Conservation (phyloP, 1,140 invertebrate species). For the Cotesia vestalis region DNA sequence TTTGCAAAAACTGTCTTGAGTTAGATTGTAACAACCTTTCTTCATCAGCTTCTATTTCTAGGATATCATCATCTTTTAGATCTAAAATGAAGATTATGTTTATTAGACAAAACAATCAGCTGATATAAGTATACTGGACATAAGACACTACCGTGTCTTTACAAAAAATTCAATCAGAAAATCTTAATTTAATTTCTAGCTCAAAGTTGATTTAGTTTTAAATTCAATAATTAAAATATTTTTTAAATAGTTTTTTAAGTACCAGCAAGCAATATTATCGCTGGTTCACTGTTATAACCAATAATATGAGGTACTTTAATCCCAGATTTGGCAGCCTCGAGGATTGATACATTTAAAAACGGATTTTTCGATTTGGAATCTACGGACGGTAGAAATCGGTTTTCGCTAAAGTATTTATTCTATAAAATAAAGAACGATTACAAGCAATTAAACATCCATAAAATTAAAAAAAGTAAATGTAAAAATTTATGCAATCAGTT, state of each 20-base stretch:
- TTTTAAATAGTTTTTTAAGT: no score
- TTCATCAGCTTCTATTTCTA: background rate
- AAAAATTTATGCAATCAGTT: no score
- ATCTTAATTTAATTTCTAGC: background rate
- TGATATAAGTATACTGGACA: no score
- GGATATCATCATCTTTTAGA: background rate
- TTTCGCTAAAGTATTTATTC: background rate
- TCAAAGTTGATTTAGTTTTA: background rate
- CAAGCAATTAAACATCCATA: slow-evolving; percentile 40
- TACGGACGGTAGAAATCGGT: slow-evolving; percentile 47
- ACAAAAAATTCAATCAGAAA: no score
- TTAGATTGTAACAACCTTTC: slow-evolving; percentile 2
- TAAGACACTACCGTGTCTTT: no score
- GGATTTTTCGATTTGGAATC: slow-evolving; percentile 54
- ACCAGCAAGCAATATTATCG: slow-evolving; percentile 60
- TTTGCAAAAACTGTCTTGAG: background rate
- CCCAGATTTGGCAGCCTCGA: slow-evolving; percentile 55
- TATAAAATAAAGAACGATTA: background rate
- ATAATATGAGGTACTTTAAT: slow-evolving; percentile 69
- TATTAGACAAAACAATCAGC: no score
- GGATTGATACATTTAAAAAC: slow-evolving; percentile 58
- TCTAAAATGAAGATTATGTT: background rate
- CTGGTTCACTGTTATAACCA: slow-evolving; percentile 70
- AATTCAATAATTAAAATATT: background rate
- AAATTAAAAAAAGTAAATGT: slow-evolving; percentile 22